Evolutionary conservation across 2,797 vertebrate species (phyloP), one percentile per base, ranked within the genome.

Genomic region (Platyrinchus mystaceus): DNA sequence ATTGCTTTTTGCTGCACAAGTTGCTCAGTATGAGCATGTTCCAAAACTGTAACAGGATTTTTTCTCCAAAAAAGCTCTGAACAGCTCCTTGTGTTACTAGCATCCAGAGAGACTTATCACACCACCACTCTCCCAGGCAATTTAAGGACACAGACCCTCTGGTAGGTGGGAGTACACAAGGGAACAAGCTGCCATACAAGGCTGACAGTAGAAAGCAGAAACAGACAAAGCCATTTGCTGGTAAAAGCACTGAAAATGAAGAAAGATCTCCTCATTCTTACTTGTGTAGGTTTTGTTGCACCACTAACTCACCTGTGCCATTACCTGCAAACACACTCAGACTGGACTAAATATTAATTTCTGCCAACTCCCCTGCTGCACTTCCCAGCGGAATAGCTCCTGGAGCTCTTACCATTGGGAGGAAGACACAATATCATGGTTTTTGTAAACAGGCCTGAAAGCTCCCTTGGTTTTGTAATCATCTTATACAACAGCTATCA

Each of bases 381-480:
- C 11, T 70, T 6, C 37, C 7, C 20, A 55, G 62, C 20, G 30
- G 84, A 85, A 68, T 5, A 82, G n/a, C 26, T 85, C 63, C 50
- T 80, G 41, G 50, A 84, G 60, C 62, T 81, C 52, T 53, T 55
- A 71, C 16, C 6, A 21, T 1, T 43, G 71, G 24, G 81, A 70
- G 23, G 39, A 68, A 69, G 36, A 64, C 71, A 49, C 56, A 71
- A 13, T 34, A 71, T 58, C 26, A 53, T 2, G 32, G 68, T 36
- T 89, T 86, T 70, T 89, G 75, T 85, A 92, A 89, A 92, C 46
- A 90, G 86, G 62, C 43, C 39, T 80, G 78, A 95, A 89, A 97
- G 69, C 78, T 85, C 53, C 27, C 67, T 83, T 87, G 63, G 53
- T 79, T 66, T 79, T 59, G 85, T 69, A 82, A 88, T 80, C 84